Base-by-base conservation (phyloP, 2,113 vertebrate genomes). In the Haliaeetus leucogaster region DNA sequence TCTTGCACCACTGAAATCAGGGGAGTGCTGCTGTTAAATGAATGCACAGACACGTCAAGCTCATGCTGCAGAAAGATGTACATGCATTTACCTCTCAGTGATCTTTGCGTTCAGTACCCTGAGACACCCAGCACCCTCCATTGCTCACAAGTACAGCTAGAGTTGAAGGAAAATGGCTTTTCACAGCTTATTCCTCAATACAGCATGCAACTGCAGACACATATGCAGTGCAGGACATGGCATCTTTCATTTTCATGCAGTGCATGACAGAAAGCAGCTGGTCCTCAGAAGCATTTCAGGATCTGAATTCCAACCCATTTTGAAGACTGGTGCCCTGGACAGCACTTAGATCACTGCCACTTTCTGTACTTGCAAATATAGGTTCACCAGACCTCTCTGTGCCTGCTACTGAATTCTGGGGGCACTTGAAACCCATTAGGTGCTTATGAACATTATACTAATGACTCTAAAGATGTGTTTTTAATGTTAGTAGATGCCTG, bases 141-240 rank as follows among this genome's bases (percentile, higher is more conserved):
- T 17, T 36, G 18, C 34, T 77, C 9, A 0, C 17, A 66, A 80
- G 16, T 36, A 66, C 45, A 70, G 16, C 38, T 36, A 13, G 23
- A 65, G 42, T 15, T 72, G 56, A 95, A 66, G 59, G 11, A 77
- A 82, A 80, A 56, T 26, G 27, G 4, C 16, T 91, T 84, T 91
- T 87, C 36, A 21, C 26, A 48, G 38, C 16, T 17, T 58, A 16
- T 55, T 90, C 16, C 27, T 87, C 84, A 87, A 42, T 9, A 36
- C 0, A 0, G 7, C 12, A 2, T 20, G 47, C 20, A 87, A 14
- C 12, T 38, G 50, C 79, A 92, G 36, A 18, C 12, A 36, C 27
- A 45, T 5, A 16, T 7, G 23, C 19, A 17, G 20, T 32, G 70
- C 56, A 78, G n/a, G 32, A 38, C 1, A 0, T 4, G 30, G 17